A percentile compares a stretch with the other conserved stretches of the same genome.
phyloP scores from a whole-genome alignment of 1,140 invertebrate genomes.

The Drosophila willistoni region DNA sequence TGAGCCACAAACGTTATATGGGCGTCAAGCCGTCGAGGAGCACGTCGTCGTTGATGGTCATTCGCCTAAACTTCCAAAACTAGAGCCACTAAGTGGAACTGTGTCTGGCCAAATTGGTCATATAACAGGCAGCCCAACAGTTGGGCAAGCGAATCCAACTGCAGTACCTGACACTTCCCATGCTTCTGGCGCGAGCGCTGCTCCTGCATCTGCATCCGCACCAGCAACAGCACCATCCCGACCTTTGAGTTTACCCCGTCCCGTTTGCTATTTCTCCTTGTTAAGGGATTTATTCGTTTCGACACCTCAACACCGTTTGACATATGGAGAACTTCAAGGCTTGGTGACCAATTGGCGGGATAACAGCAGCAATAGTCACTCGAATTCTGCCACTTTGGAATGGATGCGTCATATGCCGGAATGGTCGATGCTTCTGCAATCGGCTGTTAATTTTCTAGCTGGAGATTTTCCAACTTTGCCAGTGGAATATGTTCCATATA shows the following conservation, averaged over 20 bases:
- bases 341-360: slow-evolving; percentile 91
- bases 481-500: slow-evolving; percentile 95
- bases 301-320: slow-evolving; percentile 91
- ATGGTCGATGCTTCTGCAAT: slow-evolving; percentile 91
- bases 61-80: slow-evolving; percentile 48
- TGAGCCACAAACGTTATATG: slow-evolving; percentile 65
- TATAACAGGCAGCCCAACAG: slow-evolving; percentile 47
- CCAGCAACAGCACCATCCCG: slow-evolving; percentile 27
- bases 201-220: background rate
- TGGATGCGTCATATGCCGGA: slow-evolving; percentile 89
- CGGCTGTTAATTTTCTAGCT: slow-evolving; percentile 93
- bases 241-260: slow-evolving; percentile 86
- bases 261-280: slow-evolving; percentile 91
- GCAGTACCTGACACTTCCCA: background rate
- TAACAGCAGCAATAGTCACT: slow-evolving; percentile 85
- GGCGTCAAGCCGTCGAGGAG: slow-evolving; percentile 46
- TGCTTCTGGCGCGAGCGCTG: slow-evolving; percentile 21
- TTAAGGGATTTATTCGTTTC: slow-evolving; percentile 92
- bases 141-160: background rate
- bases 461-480: slow-evolving; percentile 93
- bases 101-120: slow-evolving; percentile 19
- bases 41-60: slow-evolving; percentile 23
- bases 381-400: slow-evolving; percentile 83
- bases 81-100: slow-evolving; percentile 51
- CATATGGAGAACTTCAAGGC: slow-evolving; percentile 89